Evolutionary conservation across 2,113 vertebrate species (phyloP).

Genomic region (Pristiophorus japonicus): DNA sequence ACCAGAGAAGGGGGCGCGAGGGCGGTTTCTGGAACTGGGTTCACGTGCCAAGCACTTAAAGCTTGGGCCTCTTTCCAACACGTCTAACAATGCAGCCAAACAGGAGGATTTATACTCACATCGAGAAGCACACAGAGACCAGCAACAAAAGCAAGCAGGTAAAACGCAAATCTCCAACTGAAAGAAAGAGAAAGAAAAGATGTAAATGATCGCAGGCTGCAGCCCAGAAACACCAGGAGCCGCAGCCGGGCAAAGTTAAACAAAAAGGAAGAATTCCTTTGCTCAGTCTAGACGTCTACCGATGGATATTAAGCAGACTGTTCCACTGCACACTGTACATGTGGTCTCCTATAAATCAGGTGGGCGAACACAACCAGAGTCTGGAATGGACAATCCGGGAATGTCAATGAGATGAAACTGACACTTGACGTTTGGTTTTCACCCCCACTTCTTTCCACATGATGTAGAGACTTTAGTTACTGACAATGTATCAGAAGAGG

Average conservation of each 20-base stretch:
- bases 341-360: neutral
- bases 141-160: conserved; percentile 62
- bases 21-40: neutral
- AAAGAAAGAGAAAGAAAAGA: conserved; percentile 42
- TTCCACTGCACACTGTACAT: neutral
- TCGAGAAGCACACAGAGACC: conserved; percentile 66
- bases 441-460: neutral
- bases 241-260: neutral
- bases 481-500: neutral
- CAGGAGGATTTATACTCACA: conserved; percentile 62
- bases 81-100: neutral
- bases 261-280: neutral
- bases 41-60: neutral
- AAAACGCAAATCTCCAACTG: conserved; percentile 84
- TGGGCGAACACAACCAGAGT: neutral
- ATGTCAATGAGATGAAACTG: neutral
- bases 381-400: neutral
- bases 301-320: neutral
- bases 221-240: too few species aligned
- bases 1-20: neutral
- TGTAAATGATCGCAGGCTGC: neutral
- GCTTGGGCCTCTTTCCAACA: neutral
- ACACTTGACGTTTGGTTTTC: neutral
- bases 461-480: neutral
- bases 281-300: neutral